phyloP scores from a whole-genome alignment of 2,888 invertebrate species.

The Nipponacmea schrenckii region DNA sequence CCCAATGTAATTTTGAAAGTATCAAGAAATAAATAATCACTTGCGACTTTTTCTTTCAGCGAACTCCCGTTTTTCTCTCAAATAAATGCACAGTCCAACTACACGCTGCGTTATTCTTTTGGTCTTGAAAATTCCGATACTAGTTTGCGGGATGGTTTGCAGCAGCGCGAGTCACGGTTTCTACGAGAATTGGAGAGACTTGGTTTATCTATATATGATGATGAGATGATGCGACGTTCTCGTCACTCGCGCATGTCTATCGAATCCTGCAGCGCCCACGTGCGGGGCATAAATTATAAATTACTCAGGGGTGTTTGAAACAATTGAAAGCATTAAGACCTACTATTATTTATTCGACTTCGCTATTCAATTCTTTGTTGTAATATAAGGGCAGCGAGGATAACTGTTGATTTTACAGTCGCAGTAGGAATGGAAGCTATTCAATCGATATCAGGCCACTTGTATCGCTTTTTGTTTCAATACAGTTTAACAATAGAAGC shows the following conservation, averaged over 20 bases:
- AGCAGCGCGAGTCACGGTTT: constrained; percentile 7
- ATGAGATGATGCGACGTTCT: constrained; percentile 5
- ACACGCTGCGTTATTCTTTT: background rate
- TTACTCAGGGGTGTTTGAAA: background rate
- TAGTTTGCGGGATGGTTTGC: background rate
- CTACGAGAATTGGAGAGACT: constrained; percentile 6
- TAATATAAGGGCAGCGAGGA: background rate
- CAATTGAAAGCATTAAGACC: background rate
- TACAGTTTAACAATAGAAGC: too few relatives aligned
- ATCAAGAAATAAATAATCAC: background rate
- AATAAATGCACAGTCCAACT: constrained; percentile 6
- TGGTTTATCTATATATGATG: constrained; percentile 9
- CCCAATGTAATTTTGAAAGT: background rate
- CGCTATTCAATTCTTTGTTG: background rate
- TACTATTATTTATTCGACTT: background rate
- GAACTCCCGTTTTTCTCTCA: background rate
- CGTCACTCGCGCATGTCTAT: constrained; percentile 8
- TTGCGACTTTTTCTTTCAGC: background rate
- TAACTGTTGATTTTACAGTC: too few relatives aligned
- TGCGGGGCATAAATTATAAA: background rate
- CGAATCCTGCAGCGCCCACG: constrained; percentile 1
- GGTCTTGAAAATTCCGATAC: background rate
- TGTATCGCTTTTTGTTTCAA: too few relatives aligned
- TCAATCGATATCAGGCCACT: too few relatives aligned
- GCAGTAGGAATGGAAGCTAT: too few relatives aligned